Evolutionary conservation across 2,888 invertebrate species (phyloP).

Genomic region (Drosophila nr. fundita): DNA sequence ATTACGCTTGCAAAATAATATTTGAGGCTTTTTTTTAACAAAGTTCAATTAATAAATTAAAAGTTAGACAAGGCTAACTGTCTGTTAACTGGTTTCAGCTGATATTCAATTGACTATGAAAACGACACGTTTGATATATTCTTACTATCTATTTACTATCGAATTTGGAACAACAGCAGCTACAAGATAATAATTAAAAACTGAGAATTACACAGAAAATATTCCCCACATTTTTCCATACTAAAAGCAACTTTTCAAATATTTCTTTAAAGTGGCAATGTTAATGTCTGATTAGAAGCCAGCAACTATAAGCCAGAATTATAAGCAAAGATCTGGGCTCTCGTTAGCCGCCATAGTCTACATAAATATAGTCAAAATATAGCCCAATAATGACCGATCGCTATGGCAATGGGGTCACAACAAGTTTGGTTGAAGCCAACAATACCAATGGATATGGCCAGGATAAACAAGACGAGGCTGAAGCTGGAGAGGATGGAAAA

Average conservation of each 20-base stretch:
- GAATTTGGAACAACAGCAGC: not conserved
- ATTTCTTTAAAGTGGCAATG: conserved; percentile 64
- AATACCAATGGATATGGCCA: conserved; percentile 35
- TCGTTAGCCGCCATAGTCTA: not conserved
- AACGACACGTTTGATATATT: conserved; percentile 13
- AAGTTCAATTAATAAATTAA: conserved; percentile 8
- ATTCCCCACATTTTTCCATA: not conserved
- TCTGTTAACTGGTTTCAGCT: conserved; percentile 31
- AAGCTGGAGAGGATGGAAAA: conserved; percentile 83
- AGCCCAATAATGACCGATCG: conserved; percentile 70
- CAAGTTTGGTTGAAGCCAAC: conserved; percentile 64
- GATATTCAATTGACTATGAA: conserved; percentile 18
- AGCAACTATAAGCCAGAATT: conserved; percentile 1
- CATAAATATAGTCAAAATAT: not conserved
- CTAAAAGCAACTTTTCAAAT: not conserved
- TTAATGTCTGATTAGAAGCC: conserved; percentile 20
- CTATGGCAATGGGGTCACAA: conserved; percentile 80
- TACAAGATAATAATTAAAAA: conserved; percentile 8
- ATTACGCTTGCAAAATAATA: conserved; percentile 14
- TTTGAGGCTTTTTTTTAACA: not conserved
- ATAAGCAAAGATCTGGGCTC: conserved; percentile 7
- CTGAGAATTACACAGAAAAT: not conserved
- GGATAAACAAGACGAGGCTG: conserved; percentile 9
- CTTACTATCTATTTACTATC: conserved; percentile 14
- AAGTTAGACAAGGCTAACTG: conserved; percentile 26